Percentiles rank a stretch among this genome's conserved stretches.
Conservation (phyloP, 2,888 invertebrate genomes). For the Lamellibrachia satsuma region DNA sequence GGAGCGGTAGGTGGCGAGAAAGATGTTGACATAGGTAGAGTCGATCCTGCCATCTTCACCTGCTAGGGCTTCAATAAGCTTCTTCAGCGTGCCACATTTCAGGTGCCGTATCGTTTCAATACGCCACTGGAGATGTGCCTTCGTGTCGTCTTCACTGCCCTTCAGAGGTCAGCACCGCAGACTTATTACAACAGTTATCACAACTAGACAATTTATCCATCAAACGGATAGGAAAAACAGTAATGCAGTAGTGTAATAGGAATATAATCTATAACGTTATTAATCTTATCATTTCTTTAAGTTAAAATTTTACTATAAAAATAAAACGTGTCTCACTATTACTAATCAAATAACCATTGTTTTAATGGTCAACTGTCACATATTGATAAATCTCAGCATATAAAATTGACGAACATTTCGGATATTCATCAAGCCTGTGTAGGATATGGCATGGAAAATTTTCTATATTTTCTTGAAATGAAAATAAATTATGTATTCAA, state of each 20-base stretch:
- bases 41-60: slow-evolving; percentile 96
- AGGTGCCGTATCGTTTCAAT: slow-evolving; percentile 67
- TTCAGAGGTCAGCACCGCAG: neutral
- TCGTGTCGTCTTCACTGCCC: slow-evolving; percentile 28
- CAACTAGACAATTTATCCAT: too few species aligned
- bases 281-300: too few species aligned
- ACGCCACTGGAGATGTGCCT: slow-evolving; percentile 87
- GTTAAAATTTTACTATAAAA: too few species aligned
- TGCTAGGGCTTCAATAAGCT: slow-evolving; percentile 90
- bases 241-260: neutral
- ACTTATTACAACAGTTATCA: neutral
- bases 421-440: neutral
- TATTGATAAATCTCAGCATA: neutral
- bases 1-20: slow-evolving; percentile 91
- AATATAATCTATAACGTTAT: neutral
- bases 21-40: slow-evolving; percentile 95
- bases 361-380: neutral
- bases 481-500: neutral
- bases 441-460: neutral
- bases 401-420: neutral
- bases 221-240: neutral
- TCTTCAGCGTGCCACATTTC: slow-evolving; percentile 93
- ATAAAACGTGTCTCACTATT: too few species aligned
- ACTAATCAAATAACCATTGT: neutral
- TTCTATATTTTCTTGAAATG: neutral